These are phyloP conservation scores for Monopterus albus DNA, from an alignment of 2,113 vertebrate genomes.

Conservation along the genomic window DNA sequence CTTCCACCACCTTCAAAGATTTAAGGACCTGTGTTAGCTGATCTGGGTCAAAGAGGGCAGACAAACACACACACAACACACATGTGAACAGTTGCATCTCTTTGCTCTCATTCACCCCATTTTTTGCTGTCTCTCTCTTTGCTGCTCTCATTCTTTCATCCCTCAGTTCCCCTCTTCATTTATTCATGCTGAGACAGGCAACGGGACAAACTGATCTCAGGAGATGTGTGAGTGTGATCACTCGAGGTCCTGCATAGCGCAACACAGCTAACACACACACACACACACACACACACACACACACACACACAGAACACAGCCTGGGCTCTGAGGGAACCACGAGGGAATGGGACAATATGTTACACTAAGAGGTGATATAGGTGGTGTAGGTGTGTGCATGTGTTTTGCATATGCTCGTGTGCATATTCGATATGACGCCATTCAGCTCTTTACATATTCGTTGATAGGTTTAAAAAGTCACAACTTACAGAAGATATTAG, in stretches of 20 bases:
- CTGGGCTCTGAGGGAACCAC: constrained; percentile 27
- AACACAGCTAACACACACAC: constrained; percentile 36
- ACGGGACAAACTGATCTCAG: constrained; percentile 26
- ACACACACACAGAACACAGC: constrained; percentile 1
- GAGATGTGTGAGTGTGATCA: constrained; percentile 33
- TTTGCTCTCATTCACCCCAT: constrained; percentile 11
- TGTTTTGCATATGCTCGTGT: constrained; percentile 44
- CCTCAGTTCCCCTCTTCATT: constrained; percentile 48
- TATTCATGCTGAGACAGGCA: constrained; percentile 53
- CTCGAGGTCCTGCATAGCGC: constrained; percentile 23
- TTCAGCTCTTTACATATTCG: constrained; percentile 18
- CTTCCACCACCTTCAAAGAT: constrained; percentile 68
- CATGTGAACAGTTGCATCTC: constrained; percentile 17
- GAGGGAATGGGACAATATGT: constrained; percentile 52
- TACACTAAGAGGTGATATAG: constrained; percentile 65
- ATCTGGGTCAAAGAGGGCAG: constrained; percentile 73
- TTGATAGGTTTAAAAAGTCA: constrained; percentile 34
- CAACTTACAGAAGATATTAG: not conserved
- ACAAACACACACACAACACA: not conserved
- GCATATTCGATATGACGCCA: constrained; percentile 18
- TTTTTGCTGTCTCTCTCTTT: constrained; percentile 30
- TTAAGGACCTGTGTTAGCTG: constrained; percentile 54
- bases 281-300: constrained; percentile 15
- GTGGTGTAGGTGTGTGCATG: constrained; percentile 16
- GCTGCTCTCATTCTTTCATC: constrained; percentile 53